phyloP scores from a whole-genome alignment of 2,797 vertebrate species.

The Nasua narica region DNA sequence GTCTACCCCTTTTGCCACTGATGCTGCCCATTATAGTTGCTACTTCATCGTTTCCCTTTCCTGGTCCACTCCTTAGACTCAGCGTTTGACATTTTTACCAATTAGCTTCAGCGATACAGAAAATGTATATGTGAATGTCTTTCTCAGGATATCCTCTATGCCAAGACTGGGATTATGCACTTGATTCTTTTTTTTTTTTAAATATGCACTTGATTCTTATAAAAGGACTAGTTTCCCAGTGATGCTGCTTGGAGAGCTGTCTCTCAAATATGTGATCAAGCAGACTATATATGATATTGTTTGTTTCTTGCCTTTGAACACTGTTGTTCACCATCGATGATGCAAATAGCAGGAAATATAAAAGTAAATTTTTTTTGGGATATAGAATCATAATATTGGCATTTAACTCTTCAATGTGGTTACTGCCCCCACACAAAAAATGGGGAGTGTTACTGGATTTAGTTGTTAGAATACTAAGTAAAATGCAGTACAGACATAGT shows the following conservation, averaged over 20 bases:
- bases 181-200: too few species aligned
- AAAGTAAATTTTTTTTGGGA: not conserved
- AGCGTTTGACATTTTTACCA: not conserved
- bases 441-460: not conserved
- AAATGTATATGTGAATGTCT: not conserved
- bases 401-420: not conserved
- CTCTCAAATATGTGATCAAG: not conserved
- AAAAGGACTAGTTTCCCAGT: not conserved
- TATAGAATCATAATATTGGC: not conserved
- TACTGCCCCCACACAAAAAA: not conserved
- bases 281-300: not conserved
- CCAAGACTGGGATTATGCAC: not conserved
- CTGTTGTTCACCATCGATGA: not conserved
- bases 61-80: not conserved
- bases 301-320: not conserved
- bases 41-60: not conserved
- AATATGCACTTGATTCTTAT: too few species aligned
- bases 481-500: not conserved
- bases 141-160: not conserved
- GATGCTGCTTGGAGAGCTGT: not conserved
- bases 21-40: not conserved
- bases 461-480: not conserved
- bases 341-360: not conserved
- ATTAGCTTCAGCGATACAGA: not conserved
- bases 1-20: too few species aligned